Conservation (phyloP, 2,888 invertebrate species). For the Trachelus tabidus region DNA sequence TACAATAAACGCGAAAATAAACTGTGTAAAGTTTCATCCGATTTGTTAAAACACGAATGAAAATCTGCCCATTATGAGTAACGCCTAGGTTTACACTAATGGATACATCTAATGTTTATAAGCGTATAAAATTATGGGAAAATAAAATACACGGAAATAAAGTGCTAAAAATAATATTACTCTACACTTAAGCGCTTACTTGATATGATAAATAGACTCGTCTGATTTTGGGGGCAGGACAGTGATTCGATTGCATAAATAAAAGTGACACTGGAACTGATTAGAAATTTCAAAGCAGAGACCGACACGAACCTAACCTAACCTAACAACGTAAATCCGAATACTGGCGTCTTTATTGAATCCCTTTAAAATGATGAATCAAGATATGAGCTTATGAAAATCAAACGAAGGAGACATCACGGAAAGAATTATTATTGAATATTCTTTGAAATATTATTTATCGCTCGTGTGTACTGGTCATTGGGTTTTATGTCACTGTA, state of each 20-base stretch:
- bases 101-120: slow-evolving; percentile 8
- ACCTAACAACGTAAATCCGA: not conserved
- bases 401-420: not conserved
- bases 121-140: slow-evolving; percentile 2
- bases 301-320: not conserved
- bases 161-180: slow-evolving; percentile 5
- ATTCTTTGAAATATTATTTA: not conserved
- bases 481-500: not conserved
- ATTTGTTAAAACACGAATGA: slow-evolving; percentile 35
- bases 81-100: not conserved
- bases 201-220: not conserved
- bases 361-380: not conserved
- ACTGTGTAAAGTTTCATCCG: slow-evolving; percentile 48
- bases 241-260: not conserved
- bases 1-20: slow-evolving; percentile 34
- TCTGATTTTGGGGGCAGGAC: not conserved
- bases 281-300: not conserved
- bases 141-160: slow-evolving; percentile 2
- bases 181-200: slow-evolving; percentile 8
- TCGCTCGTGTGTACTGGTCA: not conserved
- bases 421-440: not conserved
- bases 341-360: not conserved
- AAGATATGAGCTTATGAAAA: not conserved
- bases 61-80: slow-evolving; percentile 39
- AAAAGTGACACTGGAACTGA: not conserved